Base-by-base conservation (phyloP, 2,888 invertebrate genomes). In the Pandemis cinnamomeana region DNA sequence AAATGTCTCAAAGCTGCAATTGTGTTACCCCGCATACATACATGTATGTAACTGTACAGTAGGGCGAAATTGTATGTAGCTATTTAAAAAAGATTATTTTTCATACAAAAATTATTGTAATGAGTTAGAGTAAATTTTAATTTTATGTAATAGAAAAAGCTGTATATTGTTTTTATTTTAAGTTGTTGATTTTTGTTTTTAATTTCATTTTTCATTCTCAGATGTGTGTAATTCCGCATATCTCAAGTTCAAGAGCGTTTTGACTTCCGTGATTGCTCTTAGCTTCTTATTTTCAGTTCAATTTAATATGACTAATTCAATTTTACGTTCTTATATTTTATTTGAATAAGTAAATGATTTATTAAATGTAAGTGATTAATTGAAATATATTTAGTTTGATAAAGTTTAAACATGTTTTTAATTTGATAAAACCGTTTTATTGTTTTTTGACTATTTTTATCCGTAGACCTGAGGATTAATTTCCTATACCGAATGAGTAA, bases 311-410 rank as follows among this genome's bases (percentile, higher is more conserved):
- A 60, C 7, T 60, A 69, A 64, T 64, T 15, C 0, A 41, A 20
- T 58, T 62, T 27, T 72, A 69, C 15, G 48, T 66, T 62, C 67
- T 64, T 74, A 67, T 55, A 11, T 61, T 67, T 41, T 46, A 11
- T 61, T 67, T 41, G 36, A 63, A 51, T 76, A 72, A 76, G 64
- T 72, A 74, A 71, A 71, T 71, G 74, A 76, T 76, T 76, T 76
- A 74, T 74, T 71, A 64, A 53, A 66, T 71, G 53, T 72, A 76
- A 75, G 67, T 66, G 76, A 71, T 76, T 77, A 77, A 78, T 76
- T 76, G 71, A 78, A 79, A 77, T 79, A 78, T 78, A 78, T 78
- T 77, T 68, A 77, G 67, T 77, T 75, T 71, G 51, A 75, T 71
- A 71, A 76, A 76, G 77, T 76, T 77, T 36, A 64, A 64, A 20